phyloP scores from a whole-genome alignment of 2,888 invertebrate species.

The Smittia sp. region DNA sequence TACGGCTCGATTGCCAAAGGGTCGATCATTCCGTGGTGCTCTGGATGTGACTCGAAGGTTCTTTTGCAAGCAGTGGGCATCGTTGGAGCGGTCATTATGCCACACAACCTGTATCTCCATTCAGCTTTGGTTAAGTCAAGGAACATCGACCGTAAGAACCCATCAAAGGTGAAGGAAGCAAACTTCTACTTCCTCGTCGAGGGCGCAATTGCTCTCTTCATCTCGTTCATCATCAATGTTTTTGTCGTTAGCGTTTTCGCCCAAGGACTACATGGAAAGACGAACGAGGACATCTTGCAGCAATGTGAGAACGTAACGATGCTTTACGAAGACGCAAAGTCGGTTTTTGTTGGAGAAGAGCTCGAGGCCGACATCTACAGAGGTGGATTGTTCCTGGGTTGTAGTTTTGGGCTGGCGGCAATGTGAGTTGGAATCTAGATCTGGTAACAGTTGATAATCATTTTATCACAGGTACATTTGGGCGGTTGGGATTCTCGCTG shows the following conservation, averaged over 20 bases:
- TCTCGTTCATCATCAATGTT: slow-evolving; percentile 83
- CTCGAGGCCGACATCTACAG: slow-evolving; percentile 69
- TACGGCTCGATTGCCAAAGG: slow-evolving; percentile 69
- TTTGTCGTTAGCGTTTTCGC: slow-evolving; percentile 88
- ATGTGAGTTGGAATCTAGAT: slow-evolving; percentile 61
- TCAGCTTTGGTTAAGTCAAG: slow-evolving; percentile 88
- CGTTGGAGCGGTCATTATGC: slow-evolving; percentile 88
- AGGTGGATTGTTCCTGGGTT: slow-evolving; percentile 72
- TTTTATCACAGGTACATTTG: slow-evolving; percentile 61
- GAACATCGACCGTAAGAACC: slow-evolving; percentile 70
- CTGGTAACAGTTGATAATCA: too few relatives aligned
- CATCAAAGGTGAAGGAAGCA: slow-evolving; percentile 71
- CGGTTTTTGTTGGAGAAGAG: slow-evolving; percentile 51
- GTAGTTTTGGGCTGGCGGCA: slow-evolving; percentile 70
- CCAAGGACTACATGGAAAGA: slow-evolving; percentile 71
- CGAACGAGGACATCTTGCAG: slow-evolving; percentile 66
- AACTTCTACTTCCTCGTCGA: slow-evolving; percentile 83
- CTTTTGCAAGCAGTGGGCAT: slow-evolving; percentile 75
- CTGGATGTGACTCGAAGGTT: slow-evolving; percentile 65
- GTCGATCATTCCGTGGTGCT: slow-evolving; percentile 78
- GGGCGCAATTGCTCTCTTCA: slow-evolving; percentile 71
- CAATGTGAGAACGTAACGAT: not conserved
- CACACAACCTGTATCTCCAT: slow-evolving; percentile 86
- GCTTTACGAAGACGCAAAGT: not conserved
- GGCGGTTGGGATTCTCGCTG: slow-evolving; percentile 78